Evolutionary conservation across 2,113 vertebrate genomes (phyloP), one percentile per base, ranked within the genome.

Genomic region (Todiramphus saurophagus): DNA sequence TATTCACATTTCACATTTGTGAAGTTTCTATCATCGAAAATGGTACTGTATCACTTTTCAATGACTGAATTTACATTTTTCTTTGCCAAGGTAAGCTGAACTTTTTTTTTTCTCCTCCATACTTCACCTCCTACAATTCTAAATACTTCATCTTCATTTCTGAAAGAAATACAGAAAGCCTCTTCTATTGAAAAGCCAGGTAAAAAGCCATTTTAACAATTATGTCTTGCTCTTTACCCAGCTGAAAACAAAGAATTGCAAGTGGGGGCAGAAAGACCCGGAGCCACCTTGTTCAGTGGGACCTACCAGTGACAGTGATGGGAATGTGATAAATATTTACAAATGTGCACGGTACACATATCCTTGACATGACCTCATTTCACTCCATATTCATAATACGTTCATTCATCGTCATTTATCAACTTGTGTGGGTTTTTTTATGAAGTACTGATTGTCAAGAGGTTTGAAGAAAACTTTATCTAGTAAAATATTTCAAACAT

Each of bases 361-460:
- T 73, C 80, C 83, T 92, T 94, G 74, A 72, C 55, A 48, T 23
- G 74, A 94, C 87, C 60, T 89, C 89, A 92, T 97, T 97, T 97
- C 72, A 73, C 77, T 97, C 89, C 77, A 87, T 92, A 91, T 96
- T 98, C 88, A 96, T 94, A 91, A 69, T 41, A 77, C 82, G 86
- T 95, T 96, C 53, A 51, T 94, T 97, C 83, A 96, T 95, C 96
- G 96, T 89, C 23, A 88, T 95, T 97, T 92, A 95, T 97, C 95
- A 96, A 27, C 51, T 93, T 58, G 7, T 11, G 56, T 14, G 53
- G 60, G 16, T 31, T 10, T 46, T 72, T 79, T 64, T 33, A 15
- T 83, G 74, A 96, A 95, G 50, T 67, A 46, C 59, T 82, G n/a
- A 97, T 98, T 97, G 91, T 97, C 95, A 97, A 95, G 96, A 72